phyloP scores from a whole-genome alignment of 2,797 vertebrate genomes.

The Neosalanx taihuensis region DNA sequence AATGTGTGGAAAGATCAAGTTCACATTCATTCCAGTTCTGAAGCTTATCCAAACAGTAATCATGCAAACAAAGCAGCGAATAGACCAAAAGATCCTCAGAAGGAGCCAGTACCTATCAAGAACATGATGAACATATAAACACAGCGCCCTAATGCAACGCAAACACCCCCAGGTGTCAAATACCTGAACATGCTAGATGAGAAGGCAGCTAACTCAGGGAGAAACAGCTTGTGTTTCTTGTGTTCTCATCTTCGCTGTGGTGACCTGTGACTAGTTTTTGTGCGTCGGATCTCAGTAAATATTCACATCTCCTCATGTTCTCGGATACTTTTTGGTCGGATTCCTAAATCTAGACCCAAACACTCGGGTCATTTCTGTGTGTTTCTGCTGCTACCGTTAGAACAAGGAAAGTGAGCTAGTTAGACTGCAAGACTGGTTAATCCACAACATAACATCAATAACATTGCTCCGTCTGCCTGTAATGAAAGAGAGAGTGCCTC shows the following conservation, averaged over 20 bases:
- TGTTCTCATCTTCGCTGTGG: too few species aligned
- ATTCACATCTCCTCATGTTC: slow-evolving; percentile 28
- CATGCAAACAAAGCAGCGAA: slow-evolving; percentile 16
- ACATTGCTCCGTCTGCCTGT: slow-evolving; percentile 5
- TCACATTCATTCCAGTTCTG: slow-evolving; percentile 24
- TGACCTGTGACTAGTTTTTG: too few species aligned
- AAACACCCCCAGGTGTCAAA: not conserved
- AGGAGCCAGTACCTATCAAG: slow-evolving; percentile 4
- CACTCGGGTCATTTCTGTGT: slow-evolving; percentile 46
- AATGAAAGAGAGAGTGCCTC: not conserved
- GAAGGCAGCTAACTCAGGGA: too few species aligned
- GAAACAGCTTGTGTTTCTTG: too few species aligned
- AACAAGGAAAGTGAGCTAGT: slow-evolving; percentile 52
- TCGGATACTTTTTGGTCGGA: slow-evolving; percentile 28
- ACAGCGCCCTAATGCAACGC: not conserved
- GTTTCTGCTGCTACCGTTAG: slow-evolving; percentile 44
- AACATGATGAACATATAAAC: not conserved
- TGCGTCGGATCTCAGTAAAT: not conserved
- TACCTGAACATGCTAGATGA: not conserved
- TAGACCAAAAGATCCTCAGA: not conserved
- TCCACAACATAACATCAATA: slow-evolving; percentile 48
- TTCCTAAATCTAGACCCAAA: slow-evolving; percentile 44
- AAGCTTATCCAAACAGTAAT: slow-evolving; percentile 11
- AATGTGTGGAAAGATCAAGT: slow-evolving; percentile 29
- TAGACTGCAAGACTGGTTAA: slow-evolving; percentile 57